Conservation (phyloP, 53 echinoderm and acorn worm species). For the Crossaster papposus region DNA sequence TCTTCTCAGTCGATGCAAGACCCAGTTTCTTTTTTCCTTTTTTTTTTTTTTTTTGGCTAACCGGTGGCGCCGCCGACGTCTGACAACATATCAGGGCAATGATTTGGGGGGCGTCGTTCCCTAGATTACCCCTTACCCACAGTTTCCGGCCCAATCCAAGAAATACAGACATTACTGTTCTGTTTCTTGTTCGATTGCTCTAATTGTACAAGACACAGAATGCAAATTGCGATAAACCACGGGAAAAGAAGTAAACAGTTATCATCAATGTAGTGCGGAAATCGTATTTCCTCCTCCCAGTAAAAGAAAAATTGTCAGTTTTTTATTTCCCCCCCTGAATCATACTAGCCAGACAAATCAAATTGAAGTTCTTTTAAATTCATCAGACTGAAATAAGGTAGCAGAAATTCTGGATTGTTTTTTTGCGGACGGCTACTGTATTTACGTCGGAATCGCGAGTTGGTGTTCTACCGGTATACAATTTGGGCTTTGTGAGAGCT, state of each 20-base stretch:
- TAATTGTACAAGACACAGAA: background rate
- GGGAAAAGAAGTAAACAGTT: background rate
- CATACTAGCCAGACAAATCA: background rate
- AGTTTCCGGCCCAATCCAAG: background rate
- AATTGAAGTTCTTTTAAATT: background rate
- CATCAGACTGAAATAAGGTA: background rate
- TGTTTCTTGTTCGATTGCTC: background rate
- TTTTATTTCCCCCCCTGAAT: background rate
- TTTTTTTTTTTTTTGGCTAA: too few relatives aligned
- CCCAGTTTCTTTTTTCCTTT: constrained; percentile 20
- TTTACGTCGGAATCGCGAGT: background rate
- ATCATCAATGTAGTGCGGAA: too few relatives aligned
- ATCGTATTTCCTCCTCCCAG: background rate
- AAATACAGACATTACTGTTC: constrained; percentile 10
- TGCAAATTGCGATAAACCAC: background rate
- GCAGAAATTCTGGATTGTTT: background rate
- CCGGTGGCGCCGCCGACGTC: constrained; percentile 15
- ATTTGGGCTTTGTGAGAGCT: background rate
- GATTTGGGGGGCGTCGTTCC: background rate
- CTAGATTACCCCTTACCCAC: background rate
- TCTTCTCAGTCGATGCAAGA: background rate
- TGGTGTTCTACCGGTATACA: background rate
- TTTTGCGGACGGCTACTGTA: background rate
- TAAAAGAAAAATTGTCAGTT: background rate
- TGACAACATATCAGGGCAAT: constrained; percentile 23